These are phyloP conservation scores for Diglossa cyanea DNA, from an alignment of 2,797 vertebrate species.

Conservation along the genomic window DNA sequence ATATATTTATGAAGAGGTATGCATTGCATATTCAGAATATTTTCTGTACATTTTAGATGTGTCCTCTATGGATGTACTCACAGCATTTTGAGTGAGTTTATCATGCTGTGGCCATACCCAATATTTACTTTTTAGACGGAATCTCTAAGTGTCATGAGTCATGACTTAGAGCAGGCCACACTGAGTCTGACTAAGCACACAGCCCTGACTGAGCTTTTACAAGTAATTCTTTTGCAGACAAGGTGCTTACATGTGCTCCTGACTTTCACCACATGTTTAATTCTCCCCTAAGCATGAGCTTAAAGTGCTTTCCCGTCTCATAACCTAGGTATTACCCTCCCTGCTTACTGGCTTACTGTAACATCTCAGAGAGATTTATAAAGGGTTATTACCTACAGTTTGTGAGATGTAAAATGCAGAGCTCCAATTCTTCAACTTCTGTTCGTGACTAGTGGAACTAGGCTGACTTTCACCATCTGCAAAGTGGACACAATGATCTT, in stretches of 20 bases:
- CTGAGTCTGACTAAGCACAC: background rate
- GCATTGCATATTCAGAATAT: background rate
- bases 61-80: background rate
- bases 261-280: background rate
- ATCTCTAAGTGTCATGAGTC: background rate
- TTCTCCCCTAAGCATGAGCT: background rate
- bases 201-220: background rate
- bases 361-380: background rate
- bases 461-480: background rate
- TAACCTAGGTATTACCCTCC: background rate
- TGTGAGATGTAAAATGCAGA: background rate
- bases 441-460: background rate
- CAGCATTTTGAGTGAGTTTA: background rate
- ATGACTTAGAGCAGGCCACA: background rate
- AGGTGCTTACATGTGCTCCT: background rate
- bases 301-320: background rate
- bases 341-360: background rate
- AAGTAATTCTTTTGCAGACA: background rate
- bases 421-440: background rate
- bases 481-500: background rate
- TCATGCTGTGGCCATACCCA: background rate
- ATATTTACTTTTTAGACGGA: background rate
- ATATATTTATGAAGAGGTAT: background rate
- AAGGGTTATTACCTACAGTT: background rate
- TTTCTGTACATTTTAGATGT: background rate